phyloP scores from a whole-genome alignment of 2,797 vertebrate genomes.

The Pseudochirops cupreus region DNA sequence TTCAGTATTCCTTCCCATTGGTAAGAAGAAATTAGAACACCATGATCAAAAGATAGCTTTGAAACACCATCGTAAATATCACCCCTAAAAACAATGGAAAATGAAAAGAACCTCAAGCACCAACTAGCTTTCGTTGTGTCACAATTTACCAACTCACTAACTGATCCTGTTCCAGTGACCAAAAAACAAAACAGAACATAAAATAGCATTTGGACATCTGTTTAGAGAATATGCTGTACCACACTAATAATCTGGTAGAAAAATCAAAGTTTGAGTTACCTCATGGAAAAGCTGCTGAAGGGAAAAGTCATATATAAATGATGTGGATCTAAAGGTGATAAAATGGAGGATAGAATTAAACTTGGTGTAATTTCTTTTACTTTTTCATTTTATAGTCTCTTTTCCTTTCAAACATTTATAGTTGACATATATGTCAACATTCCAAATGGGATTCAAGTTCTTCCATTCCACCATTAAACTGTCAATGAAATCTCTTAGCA shows the following conservation, averaged over 20 bases:
- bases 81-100: background rate
- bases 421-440: background rate
- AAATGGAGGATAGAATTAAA: conserved; percentile 46
- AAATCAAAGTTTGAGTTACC: conserved; percentile 52
- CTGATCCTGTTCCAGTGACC: conserved; percentile 1
- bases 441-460: background rate
- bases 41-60: background rate
- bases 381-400: conserved; percentile 45
- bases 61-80: background rate
- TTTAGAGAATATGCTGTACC: conserved; percentile 7
- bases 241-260: conserved; percentile 8
- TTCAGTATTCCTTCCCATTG: background rate
- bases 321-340: conserved; percentile 50
- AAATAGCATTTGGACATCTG: conserved; percentile 40
- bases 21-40: background rate
- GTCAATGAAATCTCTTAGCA: background rate
- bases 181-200: conserved; percentile 46
- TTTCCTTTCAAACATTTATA: conserved; percentile 2
- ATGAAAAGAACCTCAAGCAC: background rate
- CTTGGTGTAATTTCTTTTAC: background rate
- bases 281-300: conserved; percentile 46
- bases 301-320: conserved; percentile 32
- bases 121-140: background rate
- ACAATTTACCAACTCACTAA: conserved; percentile 12
- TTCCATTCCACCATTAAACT: conserved; percentile 19